Base-by-base conservation (phyloP, 2,888 invertebrate species). In the Fragum fragum region DNA sequence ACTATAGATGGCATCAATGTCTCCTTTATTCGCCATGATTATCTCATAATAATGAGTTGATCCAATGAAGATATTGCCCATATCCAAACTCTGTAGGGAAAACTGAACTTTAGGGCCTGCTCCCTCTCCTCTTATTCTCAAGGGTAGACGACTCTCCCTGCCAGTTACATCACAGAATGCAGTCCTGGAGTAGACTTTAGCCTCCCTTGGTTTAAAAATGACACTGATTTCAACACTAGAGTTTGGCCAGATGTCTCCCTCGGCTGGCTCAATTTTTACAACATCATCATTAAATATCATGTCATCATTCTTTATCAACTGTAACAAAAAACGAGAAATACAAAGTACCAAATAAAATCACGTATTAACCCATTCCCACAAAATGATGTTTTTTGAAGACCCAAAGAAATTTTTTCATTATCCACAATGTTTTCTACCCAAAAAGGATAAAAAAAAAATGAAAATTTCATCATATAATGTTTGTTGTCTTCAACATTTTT, bases 201-300 rank as follows among this genome's bases (percentile, higher is more conserved):
- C 94, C 81, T 93, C 92, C 28, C 90, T 88, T 52, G 95, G 95
- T 79, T 92, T 93, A 88, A 95, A 95, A 55, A 94, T 90, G 18
- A 95, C 87, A 55, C 83, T 94, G 32, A 94, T 90, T 69, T 94
- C 94, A 28, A 90, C 88, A 18, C 90, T 88, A 5, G 94, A 94
- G 86, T 94, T 92, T 26, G 95, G 94, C 94, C 95, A 95, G 42
- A 95, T 93, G 63, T 94, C 94, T 23, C 94, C 95, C 68, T 94
- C 94, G 14, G 90, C 85, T 32, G 95, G 95, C 71, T 94, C 93
- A 68, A 95, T 89, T 72, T 90, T 92, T 39, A 94, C 87, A 16
- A 94, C 93, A 76, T 94, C 93, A 87, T 94, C 94, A 74, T 90
- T 88, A 85, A 93, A 94, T 61, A 94, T 78, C 91, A 94, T 88